phyloP scores from a whole-genome alignment of 2,113 vertebrate species.

The Holacanthus passer region DNA sequence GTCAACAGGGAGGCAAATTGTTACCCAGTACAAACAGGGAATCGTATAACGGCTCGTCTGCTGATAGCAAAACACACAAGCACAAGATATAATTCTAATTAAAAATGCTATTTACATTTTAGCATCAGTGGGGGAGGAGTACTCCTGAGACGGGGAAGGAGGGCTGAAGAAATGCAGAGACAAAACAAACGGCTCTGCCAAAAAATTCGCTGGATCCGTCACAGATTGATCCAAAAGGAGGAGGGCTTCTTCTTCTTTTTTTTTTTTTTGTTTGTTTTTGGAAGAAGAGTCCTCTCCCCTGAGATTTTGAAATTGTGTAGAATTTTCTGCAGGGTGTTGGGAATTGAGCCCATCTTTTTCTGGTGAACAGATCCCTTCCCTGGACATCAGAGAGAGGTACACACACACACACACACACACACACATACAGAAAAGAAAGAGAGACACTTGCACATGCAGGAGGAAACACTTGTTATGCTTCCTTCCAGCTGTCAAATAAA shows the following conservation, averaged over 20 bases:
- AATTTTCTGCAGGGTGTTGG: slow-evolving; percentile 55
- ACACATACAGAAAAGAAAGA: neutral
- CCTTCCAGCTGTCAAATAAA: slow-evolving; percentile 15
- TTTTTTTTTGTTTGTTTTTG: slow-evolving; percentile 37
- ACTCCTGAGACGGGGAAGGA: slow-evolving; percentile 31
- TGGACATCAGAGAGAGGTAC: slow-evolving; percentile 45
- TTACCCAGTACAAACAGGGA: slow-evolving; percentile 42
- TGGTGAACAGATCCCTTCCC: slow-evolving; percentile 33
- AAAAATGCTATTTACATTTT: slow-evolving; percentile 67
- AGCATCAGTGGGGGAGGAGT: slow-evolving; percentile 19
- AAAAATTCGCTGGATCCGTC: slow-evolving; percentile 44
- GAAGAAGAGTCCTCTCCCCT: slow-evolving; percentile 27
- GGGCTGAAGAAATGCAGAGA: slow-evolving; percentile 43
- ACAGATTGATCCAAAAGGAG: slow-evolving; percentile 60
- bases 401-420: neutral
- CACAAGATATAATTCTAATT: slow-evolving; percentile 65
- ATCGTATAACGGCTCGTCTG: slow-evolving; percentile 21
- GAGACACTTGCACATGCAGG: neutral
- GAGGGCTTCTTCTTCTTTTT: slow-evolving; percentile 25
- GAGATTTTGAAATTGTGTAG: slow-evolving; percentile 47
- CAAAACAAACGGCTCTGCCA: slow-evolving; percentile 72
- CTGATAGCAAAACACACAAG: slow-evolving; percentile 41
- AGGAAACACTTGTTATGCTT: neutral
- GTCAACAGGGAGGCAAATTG: slow-evolving; percentile 62
- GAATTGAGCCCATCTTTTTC: slow-evolving; percentile 53